phyloP scores from a whole-genome alignment of 2,113 vertebrate genomes.

The Uropsilus gracilis region DNA sequence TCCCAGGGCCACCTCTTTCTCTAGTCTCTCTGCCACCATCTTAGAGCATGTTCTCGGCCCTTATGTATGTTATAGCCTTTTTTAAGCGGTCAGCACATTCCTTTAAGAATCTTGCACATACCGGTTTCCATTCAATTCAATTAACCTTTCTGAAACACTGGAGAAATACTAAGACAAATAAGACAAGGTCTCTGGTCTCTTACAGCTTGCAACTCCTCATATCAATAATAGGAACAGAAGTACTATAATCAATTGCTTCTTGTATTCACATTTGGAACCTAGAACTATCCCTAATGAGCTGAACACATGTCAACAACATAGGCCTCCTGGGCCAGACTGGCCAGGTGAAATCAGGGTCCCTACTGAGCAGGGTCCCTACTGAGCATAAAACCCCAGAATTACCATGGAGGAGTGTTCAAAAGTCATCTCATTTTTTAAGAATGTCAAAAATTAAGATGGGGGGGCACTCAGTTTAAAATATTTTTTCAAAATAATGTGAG shows the following conservation, averaged over 20 bases:
- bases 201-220: background rate
- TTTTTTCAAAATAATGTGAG: background rate
- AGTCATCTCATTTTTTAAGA: background rate
- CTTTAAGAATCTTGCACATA: background rate
- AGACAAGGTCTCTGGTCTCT: background rate
- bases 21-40: background rate
- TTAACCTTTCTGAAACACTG: background rate
- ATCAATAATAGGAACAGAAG: background rate
- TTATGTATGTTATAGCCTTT: background rate
- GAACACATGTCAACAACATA: background rate
- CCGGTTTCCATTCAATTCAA: background rate
- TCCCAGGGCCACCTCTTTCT: background rate
- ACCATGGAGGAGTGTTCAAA: background rate
- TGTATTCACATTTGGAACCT: background rate
- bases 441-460: background rate
- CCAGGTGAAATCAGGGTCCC: background rate
- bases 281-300: background rate
- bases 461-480: background rate
- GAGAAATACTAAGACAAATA: background rate
- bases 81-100: background rate
- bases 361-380: background rate
- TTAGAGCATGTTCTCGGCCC: background rate
- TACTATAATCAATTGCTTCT: background rate
- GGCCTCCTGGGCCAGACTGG: background rate
- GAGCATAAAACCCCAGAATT: background rate